Conservation (phyloP, 2,888 invertebrate genomes). For the Ophion obscuratus region DNA sequence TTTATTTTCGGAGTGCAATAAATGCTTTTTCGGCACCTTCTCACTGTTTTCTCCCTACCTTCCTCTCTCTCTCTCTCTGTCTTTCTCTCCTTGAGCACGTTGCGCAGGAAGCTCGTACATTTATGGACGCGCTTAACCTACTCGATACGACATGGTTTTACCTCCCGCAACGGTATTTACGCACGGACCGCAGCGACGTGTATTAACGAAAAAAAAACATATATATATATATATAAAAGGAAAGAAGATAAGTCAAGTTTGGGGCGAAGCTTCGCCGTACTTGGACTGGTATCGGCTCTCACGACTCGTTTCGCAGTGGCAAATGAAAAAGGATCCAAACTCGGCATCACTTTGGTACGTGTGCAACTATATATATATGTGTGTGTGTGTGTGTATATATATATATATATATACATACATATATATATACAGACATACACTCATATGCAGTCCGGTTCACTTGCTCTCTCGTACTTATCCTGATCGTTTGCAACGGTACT, state of each 20-base stretch:
- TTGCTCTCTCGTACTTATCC: constrained; percentile 60
- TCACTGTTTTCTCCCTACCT: background rate
- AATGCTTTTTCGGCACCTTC: constrained; percentile 42
- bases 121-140: constrained; percentile 58
- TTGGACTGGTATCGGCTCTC: constrained; percentile 51
- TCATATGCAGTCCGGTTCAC: background rate
- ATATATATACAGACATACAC: background rate
- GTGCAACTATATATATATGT: background rate
- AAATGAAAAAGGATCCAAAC: constrained; percentile 54
- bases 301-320: constrained; percentile 26
- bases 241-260: constrained; percentile 21
- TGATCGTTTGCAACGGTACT: constrained; percentile 75
- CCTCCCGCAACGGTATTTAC: constrained; percentile 61
- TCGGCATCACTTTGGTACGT: constrained; percentile 44
- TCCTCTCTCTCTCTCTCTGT: background rate
- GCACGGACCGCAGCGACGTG: constrained; percentile 31
- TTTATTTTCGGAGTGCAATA: constrained; percentile 38
- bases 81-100: background rate
- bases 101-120: constrained; percentile 26
- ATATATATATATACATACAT: constrained; percentile 6
- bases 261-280: constrained; percentile 54
- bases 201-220: constrained; percentile 39
- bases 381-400: background rate
- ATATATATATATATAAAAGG: constrained; percentile 26
- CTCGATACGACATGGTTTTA: constrained; percentile 53